Percentiles rank a stretch among this genome's conserved stretches.
Evolutionary conservation across 2,888 invertebrate species (phyloP).

Genomic region (Agrochola litura): DNA sequence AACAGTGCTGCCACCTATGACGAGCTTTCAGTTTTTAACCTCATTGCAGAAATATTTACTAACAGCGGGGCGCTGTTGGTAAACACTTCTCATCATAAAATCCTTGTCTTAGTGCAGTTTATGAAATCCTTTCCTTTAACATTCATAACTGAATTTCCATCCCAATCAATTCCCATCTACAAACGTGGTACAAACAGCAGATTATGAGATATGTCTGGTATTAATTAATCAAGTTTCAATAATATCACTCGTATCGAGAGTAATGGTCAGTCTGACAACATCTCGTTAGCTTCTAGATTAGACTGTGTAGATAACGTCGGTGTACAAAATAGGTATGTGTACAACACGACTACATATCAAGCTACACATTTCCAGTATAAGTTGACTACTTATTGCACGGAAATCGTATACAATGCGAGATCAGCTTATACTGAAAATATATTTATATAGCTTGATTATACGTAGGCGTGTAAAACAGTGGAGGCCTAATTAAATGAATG

Average conservation of each 20-base stretch:
- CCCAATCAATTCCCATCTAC: not conserved
- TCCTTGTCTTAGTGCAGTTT: not conserved
- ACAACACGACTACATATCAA: too few relatives aligned
- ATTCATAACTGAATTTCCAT: not conserved
- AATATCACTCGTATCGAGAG: slow-evolving; percentile 33
- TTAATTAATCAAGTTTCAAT: slow-evolving; percentile 55
- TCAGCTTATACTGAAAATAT: not conserved
- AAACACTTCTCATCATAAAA: not conserved
- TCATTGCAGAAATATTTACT: not conserved
- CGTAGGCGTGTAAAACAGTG: not conserved
- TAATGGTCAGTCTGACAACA: slow-evolving; percentile 32
- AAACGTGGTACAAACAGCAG: slow-evolving; percentile 1
- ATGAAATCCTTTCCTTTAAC: not conserved
- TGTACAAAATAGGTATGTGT: not conserved
- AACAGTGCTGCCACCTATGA: too few relatives aligned
- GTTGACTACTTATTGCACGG: too few relatives aligned
- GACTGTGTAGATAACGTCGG: not conserved
- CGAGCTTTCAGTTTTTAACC: too few relatives aligned
- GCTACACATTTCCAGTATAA: too few relatives aligned
- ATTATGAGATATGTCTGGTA: slow-evolving; percentile 33
- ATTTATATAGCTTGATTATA: too few relatives aligned
- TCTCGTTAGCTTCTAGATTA: slow-evolving; percentile 33
- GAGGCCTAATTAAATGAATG: slow-evolving; percentile 1
- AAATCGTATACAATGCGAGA: too few relatives aligned
- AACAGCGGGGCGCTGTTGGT: not conserved